Base-by-base conservation (phyloP, 2,888 invertebrate species). In the Dasypolia templi region DNA sequence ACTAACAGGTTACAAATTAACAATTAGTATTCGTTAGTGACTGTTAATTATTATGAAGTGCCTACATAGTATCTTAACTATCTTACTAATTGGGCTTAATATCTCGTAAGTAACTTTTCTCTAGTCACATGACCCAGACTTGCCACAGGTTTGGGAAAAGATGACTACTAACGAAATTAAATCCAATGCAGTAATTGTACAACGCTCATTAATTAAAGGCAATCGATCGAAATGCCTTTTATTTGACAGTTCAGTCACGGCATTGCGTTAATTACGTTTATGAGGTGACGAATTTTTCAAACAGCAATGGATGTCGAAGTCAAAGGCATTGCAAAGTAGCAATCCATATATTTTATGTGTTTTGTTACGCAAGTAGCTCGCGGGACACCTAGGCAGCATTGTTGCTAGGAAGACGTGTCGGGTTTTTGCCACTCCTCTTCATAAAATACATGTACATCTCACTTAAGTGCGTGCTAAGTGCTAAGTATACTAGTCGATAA, bases 401-500 rank as follows among this genome's bases (percentile, higher is more conserved):
- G n/a, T n/a, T n/a, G n/a, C n/a, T n/a, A n/a, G n/a, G n/a, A n/a
- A 55, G 19, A 49, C 14, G 5, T 26, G 17, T 46, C 19, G 39
- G 11, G 12, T 64, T 46, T 46, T 76, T 55, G 11, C n/a, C 19
- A 17, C 70, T 19, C n/a, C 4, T 29, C 17, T 39, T 29, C 7
- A 39, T 14, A 51, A 70, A 69, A n/a, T 14, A 19, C 14, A 19
- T 32, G 29, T 46, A 39, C 17, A 26, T 77, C 58, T 51, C 49
- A 51, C 58, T n/a, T n/a, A n/a, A n/a, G 77, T 53, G 75, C 78
- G 51, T 39, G 78, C 19, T 51, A 44, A 51, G 32, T 68, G 58
- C 35, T 14, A 51, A 35, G 51, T 51, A n/a, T 75, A 78, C 69
- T 68, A 59, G 44, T 58, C n/a, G n/a, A 77, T 42, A 77, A 67